Evolutionary conservation across 2,888 invertebrate genomes (phyloP), one percentile per base, ranked within the genome.

Genomic region (Hermaeophaga mercurialis): DNA sequence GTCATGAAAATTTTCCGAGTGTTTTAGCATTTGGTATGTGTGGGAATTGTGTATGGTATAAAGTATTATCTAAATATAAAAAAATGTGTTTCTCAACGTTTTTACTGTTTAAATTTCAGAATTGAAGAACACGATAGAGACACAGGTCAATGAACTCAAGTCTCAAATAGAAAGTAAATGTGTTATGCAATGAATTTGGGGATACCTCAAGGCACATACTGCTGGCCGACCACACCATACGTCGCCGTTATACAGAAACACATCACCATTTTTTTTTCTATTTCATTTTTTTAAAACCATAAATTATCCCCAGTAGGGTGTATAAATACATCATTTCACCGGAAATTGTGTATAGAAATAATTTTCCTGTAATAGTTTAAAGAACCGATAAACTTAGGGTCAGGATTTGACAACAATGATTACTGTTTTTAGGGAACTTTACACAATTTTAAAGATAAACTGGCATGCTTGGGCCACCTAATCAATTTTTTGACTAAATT

Each of bases 151-250:
- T 81, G 94, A 95, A 86, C 85, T 95, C 81, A 95, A 94, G 85
- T 88, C 93, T 79, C 92, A 94, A 84, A 90, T 95, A 82, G 95
- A 95, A 86, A 94, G 92, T 84, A 94, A 92, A 85, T 94, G 94
- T 85, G 91, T 90, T 81, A 88, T 94, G 86, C 94, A 94, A 91
- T 94, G 91, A 93, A 75, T 74, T 72, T 67, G 83, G 73, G 72
- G 75, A 75, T 71, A 75, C 74, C 72, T 71, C 73, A 70, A 70
- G 75, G 75, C 75, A 73, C 70, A 72, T 71, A 71, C 76, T 75
- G 76, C 76, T 74, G 75, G 73, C 73, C 68, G 57, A 46, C 57
- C 34, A 44, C 52, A 44, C 43, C 52, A 59, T 55, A 58, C 58
- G 39, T 49, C 62, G 44, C 44, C 62, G 57, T 59, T 57, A 48